Evolutionary conservation across 2,888 invertebrate genomes (phyloP), one percentile per base, ranked within the genome.

Genomic region (Orgyia antiqua): DNA sequence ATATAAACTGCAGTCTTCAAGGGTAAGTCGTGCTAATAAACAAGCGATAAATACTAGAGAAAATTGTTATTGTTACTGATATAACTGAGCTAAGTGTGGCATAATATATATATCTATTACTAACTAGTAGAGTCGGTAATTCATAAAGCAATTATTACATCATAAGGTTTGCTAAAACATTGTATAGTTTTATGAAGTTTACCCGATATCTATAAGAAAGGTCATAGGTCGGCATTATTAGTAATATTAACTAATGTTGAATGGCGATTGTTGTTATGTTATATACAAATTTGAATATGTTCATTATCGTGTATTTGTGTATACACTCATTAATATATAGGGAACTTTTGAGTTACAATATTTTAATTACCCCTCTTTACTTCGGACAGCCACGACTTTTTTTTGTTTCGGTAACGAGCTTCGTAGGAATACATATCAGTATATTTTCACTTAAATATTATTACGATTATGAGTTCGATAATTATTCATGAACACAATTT

Each of bases 181-280:
- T 46, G 46, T 52, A 41, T 48, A 54, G 64, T 64, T 64, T 23
- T 45, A 59, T 64, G 54, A 56, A 48, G 47, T 56, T 51, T 44
- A 33, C 27, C 33, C 46, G 55, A 51, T 59, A 58, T 42, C 46
- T 47, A 51, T 39, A 31, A 48, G 9, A 40, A 30, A 44, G 60
- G 60, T 45, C 63, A 54, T 30, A 58, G 65, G 60, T 65, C 67
- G 33, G 28, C 32, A 52, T 55, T 57, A 50, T 60, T 63, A 37
- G 41, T 45, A 48, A 42, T 42, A 41, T 40, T 27, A 44, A 45
- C 46, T 45, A 54, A 53, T 52, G 48, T 51, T 54, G 51, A 57
- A 57, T 47, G 58, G 42, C 39, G 31, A 50, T 45, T 42, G 34
- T 53, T 42, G 44, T 42, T 46, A 46, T 23, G 23, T 23, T 23